Percentiles rank a stretch among this genome's conserved stretches.
Conservation (phyloP, 2,113 vertebrate genomes). For the Sterrhoptilus dennistouni region DNA sequence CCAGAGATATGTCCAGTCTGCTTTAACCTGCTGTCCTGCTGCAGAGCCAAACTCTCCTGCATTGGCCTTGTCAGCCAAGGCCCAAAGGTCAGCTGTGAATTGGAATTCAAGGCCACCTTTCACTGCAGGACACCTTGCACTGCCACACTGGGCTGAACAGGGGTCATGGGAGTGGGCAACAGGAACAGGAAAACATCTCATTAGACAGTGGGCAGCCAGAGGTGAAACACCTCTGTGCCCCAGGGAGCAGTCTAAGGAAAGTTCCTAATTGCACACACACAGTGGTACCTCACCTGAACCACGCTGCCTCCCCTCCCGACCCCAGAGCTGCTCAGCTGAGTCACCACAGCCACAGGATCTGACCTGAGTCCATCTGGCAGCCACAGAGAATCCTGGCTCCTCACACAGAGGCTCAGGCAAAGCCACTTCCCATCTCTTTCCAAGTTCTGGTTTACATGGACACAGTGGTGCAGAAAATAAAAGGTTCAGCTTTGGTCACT, state of each 20-base stretch:
- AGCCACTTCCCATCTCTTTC: background rate
- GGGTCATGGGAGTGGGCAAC: background rate
- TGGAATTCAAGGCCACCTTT: background rate
- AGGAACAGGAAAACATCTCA: background rate
- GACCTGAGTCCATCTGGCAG: background rate
- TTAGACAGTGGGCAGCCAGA: background rate
- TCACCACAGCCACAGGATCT: background rate
- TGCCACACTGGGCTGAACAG: rapidly evolving
- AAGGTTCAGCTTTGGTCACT: background rate
- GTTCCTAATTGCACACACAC: background rate
- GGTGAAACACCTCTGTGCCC: background rate
- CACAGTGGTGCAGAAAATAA: constrained; percentile 29
- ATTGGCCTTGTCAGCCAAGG: rapidly evolving
- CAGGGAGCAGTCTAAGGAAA: background rate
- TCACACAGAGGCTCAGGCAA: background rate
- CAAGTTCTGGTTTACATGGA: background rate
- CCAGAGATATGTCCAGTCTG: background rate
- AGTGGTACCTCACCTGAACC: background rate
- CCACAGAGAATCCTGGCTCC: background rate
- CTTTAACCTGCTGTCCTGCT: background rate
- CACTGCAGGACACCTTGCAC: background rate
- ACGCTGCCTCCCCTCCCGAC: background rate
- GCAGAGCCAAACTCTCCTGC: background rate
- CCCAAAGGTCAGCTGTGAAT: background rate
- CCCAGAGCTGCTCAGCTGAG: background rate